phyloP scores from a whole-genome alignment of 2,888 invertebrate species.

The Scaptomyza flava region DNA sequence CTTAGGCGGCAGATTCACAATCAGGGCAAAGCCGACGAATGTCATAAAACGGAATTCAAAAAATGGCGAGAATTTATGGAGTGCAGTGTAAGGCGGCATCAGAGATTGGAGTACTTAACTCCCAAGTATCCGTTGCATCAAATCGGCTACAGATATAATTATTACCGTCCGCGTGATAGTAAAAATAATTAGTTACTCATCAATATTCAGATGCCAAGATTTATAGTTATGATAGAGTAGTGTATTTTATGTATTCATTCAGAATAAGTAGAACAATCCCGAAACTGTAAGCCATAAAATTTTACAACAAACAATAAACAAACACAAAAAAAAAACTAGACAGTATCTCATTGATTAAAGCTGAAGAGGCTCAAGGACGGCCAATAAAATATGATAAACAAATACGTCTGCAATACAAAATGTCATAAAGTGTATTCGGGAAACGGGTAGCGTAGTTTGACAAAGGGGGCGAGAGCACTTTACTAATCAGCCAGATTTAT shows the following conservation, averaged over 20 bases:
- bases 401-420: not conserved
- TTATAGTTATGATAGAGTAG: too few species aligned
- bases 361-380: slow-evolving; percentile 12
- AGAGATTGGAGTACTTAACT: slow-evolving; percentile 23
- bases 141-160: not conserved
- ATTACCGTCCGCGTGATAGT: not conserved
- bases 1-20: slow-evolving; percentile 13
- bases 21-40: slow-evolving; percentile 7
- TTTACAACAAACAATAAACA: slow-evolving; percentile 11
- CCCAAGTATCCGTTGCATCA: slow-evolving; percentile 25
- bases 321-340: slow-evolving; percentile 18
- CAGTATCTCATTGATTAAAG: slow-evolving; percentile 23
- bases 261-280: too few species aligned
- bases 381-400: slow-evolving; percentile 28
- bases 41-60: not conserved
- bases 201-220: not conserved
- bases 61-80: not conserved
- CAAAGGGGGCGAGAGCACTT: slow-evolving; percentile 68
- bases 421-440: slow-evolving; percentile 6
- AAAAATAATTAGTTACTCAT: too few species aligned
- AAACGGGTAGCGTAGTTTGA: slow-evolving; percentile 16
- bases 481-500: slow-evolving; percentile 75
- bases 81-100: slow-evolving; percentile 18
- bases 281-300: slow-evolving; percentile 3
- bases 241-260: too few species aligned